phyloP scores from a whole-genome alignment of 2,888 invertebrate genomes.

The Dyspetes luteomarginatus region DNA sequence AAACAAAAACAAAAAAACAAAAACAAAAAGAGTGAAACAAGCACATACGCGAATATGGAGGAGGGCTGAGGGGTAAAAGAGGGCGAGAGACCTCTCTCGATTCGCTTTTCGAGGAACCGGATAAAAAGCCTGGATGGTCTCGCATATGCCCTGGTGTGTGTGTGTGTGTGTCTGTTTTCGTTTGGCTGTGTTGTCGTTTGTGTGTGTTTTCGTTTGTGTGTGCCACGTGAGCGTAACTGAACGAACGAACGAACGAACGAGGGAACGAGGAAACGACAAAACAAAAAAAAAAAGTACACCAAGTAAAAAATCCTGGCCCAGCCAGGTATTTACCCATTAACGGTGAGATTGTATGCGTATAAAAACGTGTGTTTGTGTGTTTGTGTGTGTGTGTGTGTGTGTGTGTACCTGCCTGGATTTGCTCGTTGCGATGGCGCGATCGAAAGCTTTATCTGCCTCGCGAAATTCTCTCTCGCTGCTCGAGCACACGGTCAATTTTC shows the following conservation, averaged over 20 bases:
- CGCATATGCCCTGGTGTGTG: slow-evolving; percentile 3
- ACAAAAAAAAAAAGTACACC: neutral
- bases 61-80: no score
- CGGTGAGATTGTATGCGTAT: slow-evolving; percentile 27
- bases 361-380: slow-evolving; percentile 9
- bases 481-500: no score
- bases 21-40: neutral
- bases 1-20: neutral
- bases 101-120: slow-evolving; percentile 3
- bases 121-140: slow-evolving; percentile 50
- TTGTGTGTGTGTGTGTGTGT: slow-evolving; percentile 15
- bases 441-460: neutral
- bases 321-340: slow-evolving; percentile 55
- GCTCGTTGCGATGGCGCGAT: neutral
- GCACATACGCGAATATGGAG: no score
- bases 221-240: slow-evolving; percentile 43
- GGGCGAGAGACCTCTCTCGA: neutral
- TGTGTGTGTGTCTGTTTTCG: slow-evolving; percentile 20
- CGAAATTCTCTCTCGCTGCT: slow-evolving; percentile 9
- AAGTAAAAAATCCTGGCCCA: slow-evolving; percentile 26
- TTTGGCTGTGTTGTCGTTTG: neutral
- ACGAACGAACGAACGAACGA: slow-evolving; percentile 19
- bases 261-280: neutral
- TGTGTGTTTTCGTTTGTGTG: slow-evolving; percentile 36
- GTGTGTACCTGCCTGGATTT: slow-evolving; percentile 12